phyloP scores from a whole-genome alignment of 2,888 invertebrate species.

The Polymixis lichenea region DNA sequence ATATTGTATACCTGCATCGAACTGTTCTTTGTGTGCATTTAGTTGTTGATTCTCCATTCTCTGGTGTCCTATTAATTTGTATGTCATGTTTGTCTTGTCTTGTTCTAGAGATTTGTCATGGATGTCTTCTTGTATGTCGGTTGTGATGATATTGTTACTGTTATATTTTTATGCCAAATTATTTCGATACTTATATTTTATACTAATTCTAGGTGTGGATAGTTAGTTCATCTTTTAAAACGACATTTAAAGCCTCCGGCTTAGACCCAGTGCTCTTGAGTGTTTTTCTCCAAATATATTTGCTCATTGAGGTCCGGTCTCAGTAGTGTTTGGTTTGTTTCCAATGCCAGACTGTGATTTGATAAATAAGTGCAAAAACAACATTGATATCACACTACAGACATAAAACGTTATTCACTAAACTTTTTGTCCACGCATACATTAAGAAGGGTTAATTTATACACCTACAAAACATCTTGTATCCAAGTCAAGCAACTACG shows the following conservation, averaged over 20 bases:
- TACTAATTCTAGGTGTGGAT: not conserved
- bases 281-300: not conserved
- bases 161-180: not conserved
- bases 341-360: not conserved
- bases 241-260: no score
- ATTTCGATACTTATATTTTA: not conserved
- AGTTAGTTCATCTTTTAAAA: not conserved
- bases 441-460: not conserved
- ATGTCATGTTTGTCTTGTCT: slow-evolving; percentile 2
- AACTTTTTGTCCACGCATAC: slow-evolving; percentile 5
- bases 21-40: slow-evolving; percentile 13
- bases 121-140: slow-evolving; percentile 1
- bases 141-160: not conserved
- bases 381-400: not conserved
- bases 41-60: not conserved
- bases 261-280: not conserved
- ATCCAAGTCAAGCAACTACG: not conserved
- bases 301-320: slow-evolving; percentile 11
- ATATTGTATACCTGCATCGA: not conserved
- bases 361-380: slow-evolving; percentile 16
- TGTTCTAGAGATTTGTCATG: slow-evolving; percentile 4
- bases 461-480: slow-evolving; percentile 12
- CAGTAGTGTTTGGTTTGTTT: slow-evolving; percentile 20
- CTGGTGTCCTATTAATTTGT: not conserved
- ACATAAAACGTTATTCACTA: not conserved